Evolutionary conservation across 2,797 vertebrate species (phyloP), one percentile per base, ranked within the genome.

Genomic region (Lacerta bilineata): DNA sequence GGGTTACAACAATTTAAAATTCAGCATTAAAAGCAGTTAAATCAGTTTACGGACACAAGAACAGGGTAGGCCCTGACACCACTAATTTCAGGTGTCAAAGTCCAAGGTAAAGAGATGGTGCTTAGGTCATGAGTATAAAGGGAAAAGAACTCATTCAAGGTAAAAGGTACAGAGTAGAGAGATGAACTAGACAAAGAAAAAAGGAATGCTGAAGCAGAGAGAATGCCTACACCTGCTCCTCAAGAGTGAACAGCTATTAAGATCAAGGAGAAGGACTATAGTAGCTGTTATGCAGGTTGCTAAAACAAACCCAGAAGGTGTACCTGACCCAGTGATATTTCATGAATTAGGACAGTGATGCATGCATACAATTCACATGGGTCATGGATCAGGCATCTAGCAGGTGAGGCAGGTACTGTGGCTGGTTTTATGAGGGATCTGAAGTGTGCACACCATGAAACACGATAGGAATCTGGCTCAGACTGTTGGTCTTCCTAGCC

Each of bases 51-150:
- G 3, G 50, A 55, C 50, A 55, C 50, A 55, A 55, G 50, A 55
- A 55, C 15, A 55, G 50, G 13, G 50, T 55, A 55, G 3, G 13
- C 13, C 50, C 50, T 15, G 13, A 55, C 50, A 55, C 13, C 50
- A 55, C 50, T 55, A 55, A 15, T 15, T 55, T 55, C 50, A 55
- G 50, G 13, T 55, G 50, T 55, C 13, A 55, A 55, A 55, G 50
- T 55, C 50, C 50, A 55, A 55, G 50, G 50, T 55, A 55, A 55
- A 0, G 76, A 87, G 36, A 2, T 1, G 8, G 46, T 0, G 39
- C 61, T 89, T 59, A 83, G 5, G 36, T 8, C 59, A 64, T 17
- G 69, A 29, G 7, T 15, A 88, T 79, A 59, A 61, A 85, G 89
- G 36, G 79, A 87, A 9, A 15, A 6, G 46, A 80, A 87, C 71